phyloP scores from a whole-genome alignment of 2,888 invertebrate species.

The Pyrochroa serraticornis region DNA sequence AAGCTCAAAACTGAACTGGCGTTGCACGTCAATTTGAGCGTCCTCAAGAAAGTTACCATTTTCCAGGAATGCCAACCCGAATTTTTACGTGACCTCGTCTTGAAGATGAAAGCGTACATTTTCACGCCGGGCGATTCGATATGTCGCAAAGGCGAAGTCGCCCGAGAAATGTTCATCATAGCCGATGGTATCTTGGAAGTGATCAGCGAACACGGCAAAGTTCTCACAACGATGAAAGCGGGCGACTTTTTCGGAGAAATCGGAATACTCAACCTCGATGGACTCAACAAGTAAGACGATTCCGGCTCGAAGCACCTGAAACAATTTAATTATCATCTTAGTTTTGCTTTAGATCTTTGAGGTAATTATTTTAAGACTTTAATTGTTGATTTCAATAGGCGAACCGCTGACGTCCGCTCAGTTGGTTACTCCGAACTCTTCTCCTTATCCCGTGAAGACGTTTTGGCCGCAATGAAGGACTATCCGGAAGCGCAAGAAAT shows the following conservation, averaged over 20 bases:
- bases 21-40: slow-evolving; percentile 92
- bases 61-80: slow-evolving; percentile 98
- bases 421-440: slow-evolving; percentile 96
- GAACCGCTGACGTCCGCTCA: slow-evolving; percentile 94
- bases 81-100: slow-evolving; percentile 93
- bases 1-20: slow-evolving; percentile 97
- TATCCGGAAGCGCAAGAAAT: slow-evolving; percentile 97
- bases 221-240: slow-evolving; percentile 94
- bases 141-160: slow-evolving; percentile 87
- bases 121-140: slow-evolving; percentile 98
- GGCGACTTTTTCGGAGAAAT: slow-evolving; percentile 99
- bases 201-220: slow-evolving; percentile 90
- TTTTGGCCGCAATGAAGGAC: slow-evolving; percentile 93
- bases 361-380: too few relatives aligned
- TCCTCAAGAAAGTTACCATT: slow-evolving; percentile 94
- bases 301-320: too few relatives aligned
- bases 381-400: slow-evolving; percentile 61
- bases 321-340: too few relatives aligned
- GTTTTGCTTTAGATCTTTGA: too few relatives aligned
- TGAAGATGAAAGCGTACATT: slow-evolving; percentile 98
- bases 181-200: slow-evolving; percentile 96
- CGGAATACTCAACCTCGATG: slow-evolving; percentile 93
- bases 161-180: slow-evolving; percentile 97
- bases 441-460: slow-evolving; percentile 92
- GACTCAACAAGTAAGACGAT: slow-evolving; percentile 82